Evolutionary conservation across 2,113 vertebrate genomes (phyloP).

Genomic region (Malurus cyaneus): DNA sequence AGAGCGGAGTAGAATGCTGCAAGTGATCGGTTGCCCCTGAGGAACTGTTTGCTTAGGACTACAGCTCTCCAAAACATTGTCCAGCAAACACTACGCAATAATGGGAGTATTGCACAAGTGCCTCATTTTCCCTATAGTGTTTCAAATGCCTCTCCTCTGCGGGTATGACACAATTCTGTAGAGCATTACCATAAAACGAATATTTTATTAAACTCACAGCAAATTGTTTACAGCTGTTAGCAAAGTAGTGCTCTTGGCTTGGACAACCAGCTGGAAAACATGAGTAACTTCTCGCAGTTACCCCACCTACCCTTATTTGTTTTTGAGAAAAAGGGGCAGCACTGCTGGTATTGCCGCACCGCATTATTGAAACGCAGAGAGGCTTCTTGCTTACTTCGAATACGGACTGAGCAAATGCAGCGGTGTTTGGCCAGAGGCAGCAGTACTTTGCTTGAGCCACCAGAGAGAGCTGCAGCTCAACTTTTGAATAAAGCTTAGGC

Average conservation of each 20-base stretch:
- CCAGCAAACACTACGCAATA: not conserved
- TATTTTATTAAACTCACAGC: not conserved
- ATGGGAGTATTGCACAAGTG: not conserved
- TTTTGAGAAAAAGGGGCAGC: not conserved
- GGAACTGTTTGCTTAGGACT: not conserved
- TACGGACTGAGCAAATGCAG: accelerated
- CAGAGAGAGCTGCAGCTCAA: conserved; percentile 66
- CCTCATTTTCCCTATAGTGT: not conserved
- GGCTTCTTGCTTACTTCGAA: not conserved
- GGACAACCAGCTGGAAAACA: not conserved
- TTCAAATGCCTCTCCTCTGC: not conserved
- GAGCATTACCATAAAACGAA: not conserved
- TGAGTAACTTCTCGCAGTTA: not conserved
- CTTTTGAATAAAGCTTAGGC: not conserved
- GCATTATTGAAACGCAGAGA: not conserved
- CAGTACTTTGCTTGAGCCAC: not conserved
- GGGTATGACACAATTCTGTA: not conserved
- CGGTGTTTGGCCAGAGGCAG: not conserved
- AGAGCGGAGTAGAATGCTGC: not conserved
- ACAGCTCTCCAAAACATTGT: not conserved
- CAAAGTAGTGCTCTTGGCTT: not conserved
- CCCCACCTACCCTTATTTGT: not conserved
- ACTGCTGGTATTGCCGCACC: not conserved
- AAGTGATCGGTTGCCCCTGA: not conserved
- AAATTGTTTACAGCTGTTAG: conserved; percentile 16